Evolutionary conservation across 2,113 vertebrate species (phyloP).

Genomic region (Tragelaphus strepsiceros): DNA sequence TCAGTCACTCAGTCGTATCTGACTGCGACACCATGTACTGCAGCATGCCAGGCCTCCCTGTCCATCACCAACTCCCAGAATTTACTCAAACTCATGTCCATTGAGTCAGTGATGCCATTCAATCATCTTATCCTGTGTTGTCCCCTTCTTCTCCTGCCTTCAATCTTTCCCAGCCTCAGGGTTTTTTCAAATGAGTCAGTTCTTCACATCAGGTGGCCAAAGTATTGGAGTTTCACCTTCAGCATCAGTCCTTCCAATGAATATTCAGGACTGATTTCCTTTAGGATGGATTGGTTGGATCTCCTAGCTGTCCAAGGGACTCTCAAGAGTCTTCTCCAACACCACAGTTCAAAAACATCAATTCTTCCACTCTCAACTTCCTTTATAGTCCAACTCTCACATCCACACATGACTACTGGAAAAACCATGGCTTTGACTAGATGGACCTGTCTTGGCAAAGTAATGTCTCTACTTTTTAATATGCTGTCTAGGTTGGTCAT

Average conservation of each 20-base stretch:
- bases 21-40: neutral
- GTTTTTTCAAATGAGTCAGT: neutral
- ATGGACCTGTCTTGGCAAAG: neutral
- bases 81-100: neutral
- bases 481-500: neutral
- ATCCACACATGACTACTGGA: neutral
- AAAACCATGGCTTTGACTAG: neutral
- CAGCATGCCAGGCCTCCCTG: neutral
- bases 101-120: neutral
- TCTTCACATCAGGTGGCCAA: neutral
- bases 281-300: neutral
- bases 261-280: neutral
- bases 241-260: neutral
- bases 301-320: neutral
- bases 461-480: neutral
- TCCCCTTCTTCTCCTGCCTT: neutral
- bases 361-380: neutral
- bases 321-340: neutral
- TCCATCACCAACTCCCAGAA: neutral
- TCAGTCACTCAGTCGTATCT: fast-evolving
- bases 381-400: neutral
- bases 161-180: neutral
- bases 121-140: neutral
- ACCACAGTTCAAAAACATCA: neutral
- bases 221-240: neutral